Evolutionary conservation across 2,113 vertebrate species (phyloP).

Genomic region (Cyanoderma ruficeps): DNA sequence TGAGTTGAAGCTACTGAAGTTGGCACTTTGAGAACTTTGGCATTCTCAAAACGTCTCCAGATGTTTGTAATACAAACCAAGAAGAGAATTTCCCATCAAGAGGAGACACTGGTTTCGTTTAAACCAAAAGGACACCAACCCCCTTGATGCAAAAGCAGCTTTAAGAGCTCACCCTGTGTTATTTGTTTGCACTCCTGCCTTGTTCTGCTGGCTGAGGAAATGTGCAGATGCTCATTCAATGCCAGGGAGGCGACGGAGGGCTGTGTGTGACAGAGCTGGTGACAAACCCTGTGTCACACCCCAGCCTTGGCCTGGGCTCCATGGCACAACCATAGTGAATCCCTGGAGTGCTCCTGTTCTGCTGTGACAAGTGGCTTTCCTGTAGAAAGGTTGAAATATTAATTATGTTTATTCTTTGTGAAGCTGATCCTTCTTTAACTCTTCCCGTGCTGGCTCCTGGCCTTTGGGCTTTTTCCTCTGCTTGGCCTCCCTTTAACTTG

Average conservation of each 20-base stretch:
- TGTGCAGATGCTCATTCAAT: not conserved
- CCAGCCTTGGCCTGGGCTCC: not conserved
- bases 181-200: not conserved
- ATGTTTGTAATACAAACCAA: not conserved
- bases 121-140: not conserved
- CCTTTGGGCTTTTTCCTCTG: not conserved
- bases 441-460: not conserved
- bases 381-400: not conserved
- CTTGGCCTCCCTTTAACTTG: not conserved
- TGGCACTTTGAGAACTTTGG: not conserved
- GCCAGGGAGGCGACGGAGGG: not conserved
- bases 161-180: not conserved
- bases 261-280: not conserved
- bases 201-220: not conserved
- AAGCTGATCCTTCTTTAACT: not conserved
- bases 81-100: not conserved
- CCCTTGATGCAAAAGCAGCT: not conserved
- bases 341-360: conserved; percentile 34
- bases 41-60: not conserved
- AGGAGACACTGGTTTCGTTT: not conserved
- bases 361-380: not conserved
- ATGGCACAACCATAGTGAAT: conserved; percentile 65
- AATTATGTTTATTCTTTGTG: not conserved
- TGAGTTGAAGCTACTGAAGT: not conserved
- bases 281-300: not conserved